These are phyloP conservation scores for Sebastes flavidus DNA, from an alignment of 2,797 vertebrate species.

Conservation along the genomic window DNA sequence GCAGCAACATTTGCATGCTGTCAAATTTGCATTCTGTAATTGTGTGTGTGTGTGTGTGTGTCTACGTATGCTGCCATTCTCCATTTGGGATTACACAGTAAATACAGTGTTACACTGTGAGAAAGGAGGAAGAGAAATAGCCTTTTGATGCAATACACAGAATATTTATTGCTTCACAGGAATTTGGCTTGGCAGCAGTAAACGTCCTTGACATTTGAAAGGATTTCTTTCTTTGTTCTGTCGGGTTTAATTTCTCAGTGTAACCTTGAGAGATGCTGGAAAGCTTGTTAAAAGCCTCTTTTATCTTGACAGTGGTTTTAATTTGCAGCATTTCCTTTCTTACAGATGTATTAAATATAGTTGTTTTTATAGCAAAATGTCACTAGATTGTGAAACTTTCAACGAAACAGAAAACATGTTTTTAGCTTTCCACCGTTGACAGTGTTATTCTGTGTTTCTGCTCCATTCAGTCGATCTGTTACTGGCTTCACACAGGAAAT, in stretches of 20 bases:
- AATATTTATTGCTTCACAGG: background rate
- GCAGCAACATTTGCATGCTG: constrained; percentile 31
- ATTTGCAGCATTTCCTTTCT: background rate
- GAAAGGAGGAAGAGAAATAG: background rate
- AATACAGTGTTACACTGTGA: background rate
- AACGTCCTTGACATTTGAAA: background rate
- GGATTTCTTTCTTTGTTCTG: background rate
- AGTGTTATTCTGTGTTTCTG: background rate
- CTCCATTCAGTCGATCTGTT: background rate
- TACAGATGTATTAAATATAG: background rate
- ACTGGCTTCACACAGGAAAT: constrained; percentile 19
- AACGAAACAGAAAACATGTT: background rate
- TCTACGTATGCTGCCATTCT: background rate
- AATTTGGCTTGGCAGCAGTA: background rate
- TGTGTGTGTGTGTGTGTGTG: background rate
- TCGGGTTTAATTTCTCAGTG: background rate
- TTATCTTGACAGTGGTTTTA: background rate
- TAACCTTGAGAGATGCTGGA: background rate
- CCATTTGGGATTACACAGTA: background rate
- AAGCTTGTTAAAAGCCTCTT: background rate
- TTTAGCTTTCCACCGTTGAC: background rate
- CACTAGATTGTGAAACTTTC: background rate
- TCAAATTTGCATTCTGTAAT: constrained; percentile 4
- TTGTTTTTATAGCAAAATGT: background rate
- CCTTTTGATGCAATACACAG: background rate